Evolutionary conservation across 2,113 vertebrate genomes (phyloP).

Genomic region (Isurus oxyrinchus): DNA sequence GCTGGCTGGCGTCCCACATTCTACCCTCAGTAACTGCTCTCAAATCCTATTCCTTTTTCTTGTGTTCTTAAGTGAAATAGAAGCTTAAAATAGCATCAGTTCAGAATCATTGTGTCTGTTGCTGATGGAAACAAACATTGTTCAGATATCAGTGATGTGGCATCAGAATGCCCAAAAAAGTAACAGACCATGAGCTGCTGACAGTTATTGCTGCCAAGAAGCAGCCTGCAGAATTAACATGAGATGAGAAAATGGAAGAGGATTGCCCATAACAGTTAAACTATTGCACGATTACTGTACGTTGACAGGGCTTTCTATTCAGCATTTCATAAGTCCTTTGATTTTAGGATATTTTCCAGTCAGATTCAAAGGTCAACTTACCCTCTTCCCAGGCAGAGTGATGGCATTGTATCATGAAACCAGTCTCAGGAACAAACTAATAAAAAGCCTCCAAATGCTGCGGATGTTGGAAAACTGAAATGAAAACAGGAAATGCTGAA

Average conservation of each 20-base stretch:
- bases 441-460: not conserved
- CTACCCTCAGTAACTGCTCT: not conserved
- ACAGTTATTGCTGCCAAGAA: not conserved
- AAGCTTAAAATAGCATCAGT: not conserved
- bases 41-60: not conserved
- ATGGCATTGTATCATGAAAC: not conserved
- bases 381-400: not conserved
- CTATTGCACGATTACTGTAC: not conserved
- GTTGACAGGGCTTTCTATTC: not conserved
- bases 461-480: not conserved
- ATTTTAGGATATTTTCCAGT: not conserved
- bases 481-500: not conserved
- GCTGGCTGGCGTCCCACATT: not conserved
- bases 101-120: not conserved
- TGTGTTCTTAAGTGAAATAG: not conserved
- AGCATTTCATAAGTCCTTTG: not conserved
- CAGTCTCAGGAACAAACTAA: not conserved
- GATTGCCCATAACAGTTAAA: not conserved
- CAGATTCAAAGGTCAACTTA: not conserved
- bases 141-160: not conserved
- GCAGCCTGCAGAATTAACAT: not conserved
- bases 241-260: not conserved
- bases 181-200: not conserved
- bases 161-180: not conserved
- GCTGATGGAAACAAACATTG: not conserved